Evolutionary conservation across 30 jellyfish, hydroid and myxozoan genomes (phyloP).

Genomic region (Rhopilema esculentum): DNA sequence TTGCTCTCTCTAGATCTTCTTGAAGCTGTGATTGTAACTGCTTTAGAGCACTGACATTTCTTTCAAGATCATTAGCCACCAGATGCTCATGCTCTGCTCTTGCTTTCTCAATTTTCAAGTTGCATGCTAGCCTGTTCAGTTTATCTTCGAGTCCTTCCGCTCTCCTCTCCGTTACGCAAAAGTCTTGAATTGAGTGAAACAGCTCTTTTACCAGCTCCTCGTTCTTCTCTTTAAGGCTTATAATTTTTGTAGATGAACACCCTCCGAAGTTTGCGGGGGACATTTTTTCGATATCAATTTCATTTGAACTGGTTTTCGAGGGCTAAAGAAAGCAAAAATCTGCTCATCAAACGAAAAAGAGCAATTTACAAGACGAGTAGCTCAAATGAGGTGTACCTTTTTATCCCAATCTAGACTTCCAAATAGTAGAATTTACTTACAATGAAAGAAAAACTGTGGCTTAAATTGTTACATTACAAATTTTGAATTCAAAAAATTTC

Average conservation of each 20-base stretch:
- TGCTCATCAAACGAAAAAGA: background rate
- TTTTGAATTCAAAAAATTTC: too few species aligned
- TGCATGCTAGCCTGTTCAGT: conserved; percentile 10
- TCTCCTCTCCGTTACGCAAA: background rate
- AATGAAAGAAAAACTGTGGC: too few species aligned
- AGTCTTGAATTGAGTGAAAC: background rate
- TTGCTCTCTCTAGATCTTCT: conserved; percentile 6
- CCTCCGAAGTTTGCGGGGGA: background rate
- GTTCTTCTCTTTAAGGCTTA: background rate
- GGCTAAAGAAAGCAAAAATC: background rate
- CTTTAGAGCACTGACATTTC: background rate
- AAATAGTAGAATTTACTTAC: too few species aligned
- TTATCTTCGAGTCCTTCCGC: conserved; percentile 4
- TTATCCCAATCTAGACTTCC: too few species aligned
- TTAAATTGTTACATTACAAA: too few species aligned
- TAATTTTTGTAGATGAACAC: background rate
- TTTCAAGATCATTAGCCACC: background rate
- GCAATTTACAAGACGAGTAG: too few species aligned
- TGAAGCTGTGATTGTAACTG: conserved; percentile 9
- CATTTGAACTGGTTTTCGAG: background rate
- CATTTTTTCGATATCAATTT: background rate
- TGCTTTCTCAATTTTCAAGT: conserved; percentile 25
- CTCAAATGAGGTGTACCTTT: too few species aligned
- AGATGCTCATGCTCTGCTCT: conserved; percentile 7
- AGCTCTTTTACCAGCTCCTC: conserved; percentile 8